Conservation (phyloP, 2,797 vertebrate genomes). For the Dendrocincla tyrannina region DNA sequence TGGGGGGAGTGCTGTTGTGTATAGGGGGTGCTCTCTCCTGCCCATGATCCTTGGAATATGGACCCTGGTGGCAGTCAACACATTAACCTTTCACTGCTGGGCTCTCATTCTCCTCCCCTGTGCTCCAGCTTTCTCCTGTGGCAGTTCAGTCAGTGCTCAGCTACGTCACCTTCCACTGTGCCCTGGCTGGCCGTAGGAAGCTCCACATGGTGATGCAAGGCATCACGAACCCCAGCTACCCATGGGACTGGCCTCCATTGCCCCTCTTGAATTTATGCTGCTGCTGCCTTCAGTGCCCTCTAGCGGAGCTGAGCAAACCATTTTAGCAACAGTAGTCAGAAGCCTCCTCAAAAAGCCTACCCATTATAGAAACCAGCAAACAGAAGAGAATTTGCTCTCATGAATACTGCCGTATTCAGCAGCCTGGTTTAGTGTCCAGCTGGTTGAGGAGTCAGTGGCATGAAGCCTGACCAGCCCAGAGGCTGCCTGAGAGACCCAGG, state of each 20-base stretch:
- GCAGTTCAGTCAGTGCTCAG: background rate
- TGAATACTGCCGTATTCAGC: background rate
- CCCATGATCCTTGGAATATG: accelerated
- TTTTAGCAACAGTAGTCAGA: background rate
- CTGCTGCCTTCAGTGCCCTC: background rate
- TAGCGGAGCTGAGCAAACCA: background rate
- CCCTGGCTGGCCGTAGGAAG: background rate
- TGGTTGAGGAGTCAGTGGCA: accelerated
- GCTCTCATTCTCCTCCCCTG: background rate
- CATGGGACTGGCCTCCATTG: background rate
- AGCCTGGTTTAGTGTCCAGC: background rate
- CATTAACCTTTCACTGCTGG: background rate
- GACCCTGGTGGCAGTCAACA: background rate
- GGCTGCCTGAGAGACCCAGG: background rate
- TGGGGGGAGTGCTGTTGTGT: background rate
- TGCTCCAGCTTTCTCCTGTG: background rate
- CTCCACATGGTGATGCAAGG: background rate
- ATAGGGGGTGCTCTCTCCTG: background rate
- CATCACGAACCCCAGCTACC: background rate
- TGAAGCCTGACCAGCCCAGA: background rate
- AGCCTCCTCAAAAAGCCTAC: background rate
- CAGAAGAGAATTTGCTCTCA: background rate
- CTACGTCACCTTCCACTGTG: accelerated
- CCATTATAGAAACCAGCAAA: background rate
- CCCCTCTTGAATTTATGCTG: background rate